Conservation (phyloP, 2,888 invertebrate genomes). For the Heliothis peltigera region DNA sequence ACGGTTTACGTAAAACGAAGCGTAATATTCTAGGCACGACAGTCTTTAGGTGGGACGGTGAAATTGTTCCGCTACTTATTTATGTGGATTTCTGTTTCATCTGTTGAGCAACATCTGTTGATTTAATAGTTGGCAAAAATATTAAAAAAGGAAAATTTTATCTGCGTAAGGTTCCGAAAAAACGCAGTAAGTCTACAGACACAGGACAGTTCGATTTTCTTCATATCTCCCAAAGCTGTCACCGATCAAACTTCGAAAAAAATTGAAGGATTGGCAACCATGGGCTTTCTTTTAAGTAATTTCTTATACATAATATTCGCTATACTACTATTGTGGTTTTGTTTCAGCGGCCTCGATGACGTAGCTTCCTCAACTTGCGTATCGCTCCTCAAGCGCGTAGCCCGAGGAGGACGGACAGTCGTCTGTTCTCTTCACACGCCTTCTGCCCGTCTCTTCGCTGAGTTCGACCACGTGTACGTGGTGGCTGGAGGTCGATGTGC, state of each 20-base stretch:
- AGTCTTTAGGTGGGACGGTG: neutral
- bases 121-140: too few species aligned
- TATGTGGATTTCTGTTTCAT: constrained; percentile 5
- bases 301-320: too few species aligned
- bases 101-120: too few species aligned
- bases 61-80: constrained; percentile 92
- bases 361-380: constrained; percentile 97
- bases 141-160: too few species aligned
- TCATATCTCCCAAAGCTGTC: too few species aligned
- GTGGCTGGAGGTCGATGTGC: constrained; percentile 97
- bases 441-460: constrained; percentile 96
- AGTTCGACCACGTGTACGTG: constrained; percentile 97
- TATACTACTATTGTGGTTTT: too few species aligned
- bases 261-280: too few species aligned
- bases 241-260: too few species aligned
- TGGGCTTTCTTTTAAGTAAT: too few species aligned
- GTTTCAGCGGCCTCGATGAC: constrained; percentile 96
- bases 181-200: too few species aligned
- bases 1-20: neutral
- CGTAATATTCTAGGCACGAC: constrained; percentile 1
- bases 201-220: too few species aligned
- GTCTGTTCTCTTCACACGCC: constrained; percentile 99
- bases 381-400: constrained; percentile 94
- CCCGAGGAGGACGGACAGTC: constrained; percentile 96
- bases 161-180: too few species aligned